Evolutionary conservation across 2,113 vertebrate genomes (phyloP).

Genomic region (Pedetes capensis): DNA sequence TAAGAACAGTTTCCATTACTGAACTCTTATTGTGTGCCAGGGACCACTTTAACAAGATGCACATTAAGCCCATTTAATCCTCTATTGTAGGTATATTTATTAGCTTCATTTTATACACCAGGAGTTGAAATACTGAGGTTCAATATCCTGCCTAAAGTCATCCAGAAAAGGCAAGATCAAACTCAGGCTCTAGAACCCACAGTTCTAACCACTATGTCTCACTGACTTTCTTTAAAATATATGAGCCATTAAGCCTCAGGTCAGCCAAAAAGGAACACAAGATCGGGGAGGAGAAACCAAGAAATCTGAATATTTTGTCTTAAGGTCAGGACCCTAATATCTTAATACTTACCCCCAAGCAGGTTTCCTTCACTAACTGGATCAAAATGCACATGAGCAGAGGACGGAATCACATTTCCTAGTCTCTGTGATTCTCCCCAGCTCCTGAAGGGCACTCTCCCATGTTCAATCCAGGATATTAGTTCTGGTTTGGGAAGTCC

Average conservation of each 20-base stretch:
- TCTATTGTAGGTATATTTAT: neutral
- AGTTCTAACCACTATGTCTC: neutral
- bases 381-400: neutral
- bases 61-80: neutral
- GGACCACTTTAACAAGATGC: neutral
- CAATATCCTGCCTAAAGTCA: neutral
- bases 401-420: neutral
- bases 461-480: conserved; percentile 63
- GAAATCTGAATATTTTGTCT: neutral
- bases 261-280: neutral
- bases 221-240: neutral
- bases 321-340: neutral
- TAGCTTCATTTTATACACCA: neutral
- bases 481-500: conserved; percentile 63
- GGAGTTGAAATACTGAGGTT: neutral
- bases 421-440: neutral
- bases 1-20: neutral
- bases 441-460: neutral
- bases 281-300: neutral
- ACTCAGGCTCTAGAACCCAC: neutral
- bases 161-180: neutral
- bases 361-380: neutral
- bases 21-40: neutral
- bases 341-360: conserved; percentile 57
- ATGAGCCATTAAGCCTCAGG: neutral